Conservation (phyloP, 2,113 vertebrate genomes). For the Archilochus colubris region DNA sequence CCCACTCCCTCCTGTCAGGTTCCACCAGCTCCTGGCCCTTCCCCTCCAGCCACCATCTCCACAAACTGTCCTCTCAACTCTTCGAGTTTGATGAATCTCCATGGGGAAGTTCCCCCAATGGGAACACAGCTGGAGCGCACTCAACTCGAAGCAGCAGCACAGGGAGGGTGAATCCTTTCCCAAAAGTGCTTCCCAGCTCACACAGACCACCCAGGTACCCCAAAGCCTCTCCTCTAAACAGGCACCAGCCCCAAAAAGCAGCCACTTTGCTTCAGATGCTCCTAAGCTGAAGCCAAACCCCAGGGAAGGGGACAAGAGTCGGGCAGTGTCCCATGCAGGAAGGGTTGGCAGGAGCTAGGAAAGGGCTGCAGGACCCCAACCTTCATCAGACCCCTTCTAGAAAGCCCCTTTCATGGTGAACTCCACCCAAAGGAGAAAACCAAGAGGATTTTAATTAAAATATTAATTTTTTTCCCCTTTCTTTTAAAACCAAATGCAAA, state of each 20-base stretch:
- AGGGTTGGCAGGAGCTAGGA: neutral
- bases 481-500: accelerated
- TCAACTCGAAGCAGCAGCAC: neutral
- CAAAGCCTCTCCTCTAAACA: neutral
- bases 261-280: accelerated
- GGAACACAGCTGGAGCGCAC: neutral
- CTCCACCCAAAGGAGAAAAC: neutral
- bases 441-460: accelerated
- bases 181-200: neutral
- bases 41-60: neutral
- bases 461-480: neutral
- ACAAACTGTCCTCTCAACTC: accelerated
- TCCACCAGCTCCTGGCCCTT: neutral
- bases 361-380: neutral
- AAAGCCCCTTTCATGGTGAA: neutral
- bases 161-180: accelerated
- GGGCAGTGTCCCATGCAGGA: accelerated
- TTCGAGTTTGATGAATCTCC: neutral
- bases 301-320: neutral
- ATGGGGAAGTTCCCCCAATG: neutral
- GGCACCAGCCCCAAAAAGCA: neutral
- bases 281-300: neutral
- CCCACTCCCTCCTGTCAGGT: accelerated
- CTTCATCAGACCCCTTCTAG: neutral
- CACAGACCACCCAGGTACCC: neutral